Conservation (phyloP, 2,888 invertebrate genomes). For the Metallyticus violacea region DNA sequence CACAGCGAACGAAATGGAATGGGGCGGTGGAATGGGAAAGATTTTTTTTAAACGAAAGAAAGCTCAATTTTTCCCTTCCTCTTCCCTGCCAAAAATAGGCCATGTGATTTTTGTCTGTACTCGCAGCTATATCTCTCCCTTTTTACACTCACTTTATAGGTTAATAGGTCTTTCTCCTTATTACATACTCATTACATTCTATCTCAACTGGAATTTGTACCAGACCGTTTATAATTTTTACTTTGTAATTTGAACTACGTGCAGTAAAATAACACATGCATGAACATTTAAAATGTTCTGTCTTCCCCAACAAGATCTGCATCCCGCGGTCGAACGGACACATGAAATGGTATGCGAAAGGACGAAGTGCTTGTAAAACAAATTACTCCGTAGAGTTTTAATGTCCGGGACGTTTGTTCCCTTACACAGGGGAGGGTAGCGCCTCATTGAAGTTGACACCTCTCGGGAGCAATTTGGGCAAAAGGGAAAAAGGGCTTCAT, state of each 20-base stretch:
- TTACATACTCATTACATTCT: too few species aligned
- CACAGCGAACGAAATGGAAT: not conserved
- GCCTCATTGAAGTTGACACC: not conserved
- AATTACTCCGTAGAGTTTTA: not conserved
- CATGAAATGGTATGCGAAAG: not conserved
- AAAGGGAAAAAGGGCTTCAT: not conserved
- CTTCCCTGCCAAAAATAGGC: not conserved
- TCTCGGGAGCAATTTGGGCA: not conserved
- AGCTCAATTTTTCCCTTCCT: not conserved
- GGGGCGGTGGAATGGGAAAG: not conserved
- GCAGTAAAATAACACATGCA: not conserved
- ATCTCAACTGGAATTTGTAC: too few species aligned
- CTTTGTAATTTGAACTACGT: not conserved
- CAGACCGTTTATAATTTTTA: not conserved
- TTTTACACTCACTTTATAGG: too few species aligned
- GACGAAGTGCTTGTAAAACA: not conserved
- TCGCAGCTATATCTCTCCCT: too few species aligned
- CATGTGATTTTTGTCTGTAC: too few species aligned
- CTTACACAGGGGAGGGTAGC: too few species aligned
- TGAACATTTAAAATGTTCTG: not conserved
- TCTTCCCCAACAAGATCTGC: not conserved
- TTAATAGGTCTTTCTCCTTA: too few species aligned
- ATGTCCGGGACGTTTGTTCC: not conserved
- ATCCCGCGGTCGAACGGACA: too few species aligned
- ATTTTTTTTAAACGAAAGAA: not conserved